Evolutionary conservation across 2,797 vertebrate species (phyloP), one percentile per base, ranked within the genome.

Genomic region (Columba guinea): DNA sequence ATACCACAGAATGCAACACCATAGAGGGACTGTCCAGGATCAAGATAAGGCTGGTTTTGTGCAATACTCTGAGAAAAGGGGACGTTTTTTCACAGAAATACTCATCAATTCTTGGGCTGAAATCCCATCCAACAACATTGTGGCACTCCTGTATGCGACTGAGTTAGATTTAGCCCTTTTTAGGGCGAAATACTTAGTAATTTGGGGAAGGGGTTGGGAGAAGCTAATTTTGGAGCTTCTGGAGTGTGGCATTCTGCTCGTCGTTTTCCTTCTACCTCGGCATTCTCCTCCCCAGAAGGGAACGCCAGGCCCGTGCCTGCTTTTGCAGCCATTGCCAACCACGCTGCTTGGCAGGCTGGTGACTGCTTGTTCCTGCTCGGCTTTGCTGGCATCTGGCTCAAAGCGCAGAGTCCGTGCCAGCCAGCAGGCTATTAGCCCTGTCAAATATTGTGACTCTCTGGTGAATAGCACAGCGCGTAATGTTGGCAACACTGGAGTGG

Each of bases 361-460:
- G 87, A 82, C 83, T 92, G 35, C 93, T 95, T 93, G 90, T 87
- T 95, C 74, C 39, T 75, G 96, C 96, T 93, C 91, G 89, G 91
- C 70, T 96, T 97, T 97, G 83, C 96, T 97, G 97, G 97, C 96
- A 81, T 94, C 78, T 65, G 46, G 73, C 90, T 96, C 93, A 39
- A 80, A 97, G 96, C 53, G 84, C 37, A 86, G 93, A 97, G 97
- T 69, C 96, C 13, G 70, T 94, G 97, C 96, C 96, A 98, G 96
- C 94, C 93, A 95, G 87, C 95, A 94, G 95, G 85, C 95, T 94
- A 94, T 97, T 95, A 96, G 97, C 88, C 89, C 95, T 97, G 97
- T 97, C 97, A 97, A 97, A 97, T 98, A 97, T 95, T 98, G 96
- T 98, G 97, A 97, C 96, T 97, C 94, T 96, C 90, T 65, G 90